Base-by-base conservation (phyloP, 2,797 vertebrate genomes). In the Odontamblyopus rebecca region DNA sequence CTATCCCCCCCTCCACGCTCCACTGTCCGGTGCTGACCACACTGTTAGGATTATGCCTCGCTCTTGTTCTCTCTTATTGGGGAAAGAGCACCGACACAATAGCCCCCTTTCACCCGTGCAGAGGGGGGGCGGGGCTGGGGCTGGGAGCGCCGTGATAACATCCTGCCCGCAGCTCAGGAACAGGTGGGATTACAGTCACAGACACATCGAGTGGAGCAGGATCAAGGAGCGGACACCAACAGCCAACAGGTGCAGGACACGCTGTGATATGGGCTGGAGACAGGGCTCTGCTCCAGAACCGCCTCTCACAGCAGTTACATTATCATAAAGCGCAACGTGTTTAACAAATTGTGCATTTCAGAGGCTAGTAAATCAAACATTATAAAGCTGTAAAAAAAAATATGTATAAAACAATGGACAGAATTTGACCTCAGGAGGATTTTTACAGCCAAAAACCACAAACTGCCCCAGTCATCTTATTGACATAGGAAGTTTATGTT, bases 151-250 rank as follows among this genome's bases (percentile, higher is more conserved):
- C 71, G 63, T 70, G 82, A 84, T 85, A 85, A 91, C 83, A 89
- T 91, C 86, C 83, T 4, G 23, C 56, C 67, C 81, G 79, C 77
- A 83, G 83, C 73, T 48, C 2, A 79, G 63, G 79, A 89, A 92
- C 90, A 93, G 91, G 90, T 92, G 92, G 87, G 85, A 92, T 91
- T 90, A 89, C 90, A 90, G 65, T 67, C 23, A 5, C 32, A 69
- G 73, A 74, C 50, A 56, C 16, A 9, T 73, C 27, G 77, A 70
- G 73, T 76, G 76, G 85, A 71, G 73, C 67, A 19, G 69, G 75
- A 82, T 74, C 80, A 72, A 76, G 0, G 57, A 67, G 5, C 73
- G 75, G 64, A 68, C 61, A 69, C 3, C 53, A 48, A 13, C 67
- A 72, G 84, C 82, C 79, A 78, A 68, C 67, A 68, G 74, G 80